Conservation (phyloP, 2,797 vertebrate species). For the Microcaecilia unicolor region DNA sequence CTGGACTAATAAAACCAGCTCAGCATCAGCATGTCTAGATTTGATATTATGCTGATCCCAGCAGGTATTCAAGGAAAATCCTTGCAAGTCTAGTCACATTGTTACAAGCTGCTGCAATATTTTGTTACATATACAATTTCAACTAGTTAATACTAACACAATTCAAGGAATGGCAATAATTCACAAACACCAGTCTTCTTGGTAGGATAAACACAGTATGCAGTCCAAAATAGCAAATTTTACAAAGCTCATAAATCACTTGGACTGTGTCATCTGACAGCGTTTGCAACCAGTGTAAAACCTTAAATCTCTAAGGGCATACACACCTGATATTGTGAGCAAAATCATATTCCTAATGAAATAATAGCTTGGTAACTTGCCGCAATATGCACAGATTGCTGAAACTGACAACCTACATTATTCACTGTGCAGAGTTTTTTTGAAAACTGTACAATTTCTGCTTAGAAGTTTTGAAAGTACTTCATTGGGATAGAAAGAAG, state of each 20-base stretch:
- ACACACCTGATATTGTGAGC: slow-evolving; percentile 68
- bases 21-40: too few relatives aligned
- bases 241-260: slow-evolving; percentile 72
- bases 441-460: rapidly evolving
- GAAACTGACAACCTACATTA: slow-evolving; percentile 46
- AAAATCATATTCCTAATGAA: slow-evolving; percentile 53
- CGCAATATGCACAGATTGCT: slow-evolving; percentile 21
- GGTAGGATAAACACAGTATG: not conserved
- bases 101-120: too few relatives aligned
- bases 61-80: too few relatives aligned
- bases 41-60: too few relatives aligned
- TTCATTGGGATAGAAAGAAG: too few relatives aligned
- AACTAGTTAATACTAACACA: too few relatives aligned
- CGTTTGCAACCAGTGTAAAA: slow-evolving; percentile 63
- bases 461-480: not conserved
- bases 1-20: too few relatives aligned
- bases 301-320: slow-evolving; percentile 63
- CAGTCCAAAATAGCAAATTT: slow-evolving; percentile 55
- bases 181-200: not conserved
- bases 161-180: not conserved
- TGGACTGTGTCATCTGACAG: slow-evolving; percentile 69
- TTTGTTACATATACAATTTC: too few relatives aligned
- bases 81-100: too few relatives aligned
- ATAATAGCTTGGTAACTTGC: too few relatives aligned
- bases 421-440: slow-evolving; percentile 35